Percentiles rank a stretch among this genome's conserved stretches.
Evolutionary conservation across 2,113 vertebrate species (phyloP).

Genomic region (Oxyura jamaicensis): DNA sequence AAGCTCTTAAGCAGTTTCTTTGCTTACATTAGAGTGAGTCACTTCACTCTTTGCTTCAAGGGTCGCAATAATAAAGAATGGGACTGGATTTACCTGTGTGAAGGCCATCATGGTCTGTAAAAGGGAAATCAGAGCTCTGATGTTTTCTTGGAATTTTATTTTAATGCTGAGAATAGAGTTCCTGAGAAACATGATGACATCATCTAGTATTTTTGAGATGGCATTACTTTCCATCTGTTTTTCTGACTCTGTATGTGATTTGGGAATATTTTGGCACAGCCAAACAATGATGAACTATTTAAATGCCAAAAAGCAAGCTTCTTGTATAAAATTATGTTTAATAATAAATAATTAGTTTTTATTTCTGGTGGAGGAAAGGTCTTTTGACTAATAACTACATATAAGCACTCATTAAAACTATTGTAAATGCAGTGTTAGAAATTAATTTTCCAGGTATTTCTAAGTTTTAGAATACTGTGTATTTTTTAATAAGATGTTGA

Average conservation of each 20-base stretch:
- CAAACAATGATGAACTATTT: slow-evolving; percentile 14
- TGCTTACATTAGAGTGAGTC: neutral
- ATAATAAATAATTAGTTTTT: slow-evolving; percentile 39
- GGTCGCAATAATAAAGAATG: neutral
- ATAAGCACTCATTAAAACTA: slow-evolving; percentile 62
- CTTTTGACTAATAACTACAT: slow-evolving; percentile 42
- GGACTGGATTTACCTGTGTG: neutral
- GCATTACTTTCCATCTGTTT: slow-evolving; percentile 40
- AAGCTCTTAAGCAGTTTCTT: neutral
- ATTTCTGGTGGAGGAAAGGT: slow-evolving; percentile 65
- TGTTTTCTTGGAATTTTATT: slow-evolving; percentile 52
- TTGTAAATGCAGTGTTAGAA: slow-evolving; percentile 68
- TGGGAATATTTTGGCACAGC: slow-evolving; percentile 26
- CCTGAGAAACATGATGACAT: neutral
- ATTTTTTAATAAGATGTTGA: slow-evolving; percentile 60
- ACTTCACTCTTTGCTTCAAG: neutral
- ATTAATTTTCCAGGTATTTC: slow-evolving; percentile 66
- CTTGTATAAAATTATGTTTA: slow-evolving; percentile 33
- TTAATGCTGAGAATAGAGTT: neutral
- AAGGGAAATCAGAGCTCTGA: slow-evolving; percentile 11
- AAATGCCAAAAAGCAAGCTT: slow-evolving; percentile 62
- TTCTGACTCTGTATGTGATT: slow-evolving; percentile 57
- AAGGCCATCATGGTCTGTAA: neutral
- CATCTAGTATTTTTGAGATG: slow-evolving; percentile 35
- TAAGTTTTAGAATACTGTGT: slow-evolving; percentile 59